phyloP scores from a whole-genome alignment of 2,113 vertebrate species.

The Tichodroma muraria region DNA sequence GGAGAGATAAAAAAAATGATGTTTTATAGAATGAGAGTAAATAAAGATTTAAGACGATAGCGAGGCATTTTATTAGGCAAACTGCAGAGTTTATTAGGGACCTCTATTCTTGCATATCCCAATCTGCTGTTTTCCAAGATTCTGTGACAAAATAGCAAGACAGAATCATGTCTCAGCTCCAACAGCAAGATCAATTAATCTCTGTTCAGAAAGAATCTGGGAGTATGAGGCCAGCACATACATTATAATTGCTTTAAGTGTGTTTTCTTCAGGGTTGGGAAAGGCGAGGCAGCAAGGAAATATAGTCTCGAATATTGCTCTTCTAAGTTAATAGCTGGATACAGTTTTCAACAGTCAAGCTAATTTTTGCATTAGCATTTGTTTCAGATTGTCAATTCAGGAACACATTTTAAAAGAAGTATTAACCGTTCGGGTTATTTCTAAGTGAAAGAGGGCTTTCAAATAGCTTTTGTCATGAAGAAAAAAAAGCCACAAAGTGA shows the following conservation, averaged over 20 bases:
- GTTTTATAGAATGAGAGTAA: neutral
- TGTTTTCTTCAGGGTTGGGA: neutral
- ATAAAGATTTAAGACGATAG: neutral
- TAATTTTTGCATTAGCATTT: neutral
- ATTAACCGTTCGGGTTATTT: neutral
- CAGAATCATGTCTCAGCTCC: neutral
- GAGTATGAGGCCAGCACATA: neutral
- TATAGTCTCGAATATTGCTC: neutral
- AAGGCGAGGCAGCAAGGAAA: neutral
- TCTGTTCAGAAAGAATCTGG: neutral
- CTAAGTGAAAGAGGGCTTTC: conserved; percentile 15
- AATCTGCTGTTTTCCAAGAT: neutral
- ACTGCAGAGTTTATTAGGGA: neutral
- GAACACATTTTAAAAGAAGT: neutral
- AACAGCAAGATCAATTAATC: neutral
- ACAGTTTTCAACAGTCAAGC: neutral
- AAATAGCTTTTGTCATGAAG: conserved; percentile 8
- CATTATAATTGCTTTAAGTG: neutral
- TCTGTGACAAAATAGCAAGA: neutral
- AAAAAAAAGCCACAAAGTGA: neutral
- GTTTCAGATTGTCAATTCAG: neutral
- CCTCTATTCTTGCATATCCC: neutral
- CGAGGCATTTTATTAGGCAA: neutral
- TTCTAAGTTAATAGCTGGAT: neutral
- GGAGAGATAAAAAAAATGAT: neutral